Evolutionary conservation across 2,888 invertebrate genomes (phyloP).

Genomic region (Drosophila diplacantha): DNA sequence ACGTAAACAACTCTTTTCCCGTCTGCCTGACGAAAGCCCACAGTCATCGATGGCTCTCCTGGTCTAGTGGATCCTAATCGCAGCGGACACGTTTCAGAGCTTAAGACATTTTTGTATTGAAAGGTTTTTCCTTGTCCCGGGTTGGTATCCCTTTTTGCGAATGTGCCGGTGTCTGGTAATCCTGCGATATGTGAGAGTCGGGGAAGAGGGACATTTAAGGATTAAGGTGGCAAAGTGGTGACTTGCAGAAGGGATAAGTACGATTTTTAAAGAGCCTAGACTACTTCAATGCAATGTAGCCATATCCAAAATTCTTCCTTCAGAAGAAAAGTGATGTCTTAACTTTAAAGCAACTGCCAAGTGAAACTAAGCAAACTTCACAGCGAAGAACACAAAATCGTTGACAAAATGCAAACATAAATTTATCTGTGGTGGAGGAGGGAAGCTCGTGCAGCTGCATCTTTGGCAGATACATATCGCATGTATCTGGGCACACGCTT

Average conservation of each 20-base stretch:
- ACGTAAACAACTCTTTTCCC: conserved; percentile 53
- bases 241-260: not conserved
- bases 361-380: conserved; percentile 36
- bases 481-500: conserved; percentile 44
- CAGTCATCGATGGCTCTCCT: conserved; percentile 41
- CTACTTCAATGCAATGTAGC: not conserved
- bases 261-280: not conserved
- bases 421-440: conserved; percentile 29
- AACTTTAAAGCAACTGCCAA: conserved; percentile 32
- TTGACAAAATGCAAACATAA: conserved; percentile 23
- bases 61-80: conserved; percentile 31
- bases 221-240: conserved; percentile 3
- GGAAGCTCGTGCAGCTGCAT: conserved; percentile 37
- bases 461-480: conserved; percentile 57
- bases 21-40: conserved; percentile 32
- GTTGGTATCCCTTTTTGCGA: conserved; percentile 4
- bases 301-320: not conserved
- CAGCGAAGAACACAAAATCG: conserved; percentile 27
- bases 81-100: conserved; percentile 44
- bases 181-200: conserved; percentile 7
- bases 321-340: not conserved
- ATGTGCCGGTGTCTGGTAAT: conserved; percentile 2
- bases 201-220: conserved; percentile 9
- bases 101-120: conserved; percentile 39
- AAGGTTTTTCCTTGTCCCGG: conserved; percentile 9